Evolutionary conservation across 1,140 invertebrate genomes (phyloP), one percentile per base, ranked within the genome.

Genomic region (Leptestheria dahalacensis): DNA sequence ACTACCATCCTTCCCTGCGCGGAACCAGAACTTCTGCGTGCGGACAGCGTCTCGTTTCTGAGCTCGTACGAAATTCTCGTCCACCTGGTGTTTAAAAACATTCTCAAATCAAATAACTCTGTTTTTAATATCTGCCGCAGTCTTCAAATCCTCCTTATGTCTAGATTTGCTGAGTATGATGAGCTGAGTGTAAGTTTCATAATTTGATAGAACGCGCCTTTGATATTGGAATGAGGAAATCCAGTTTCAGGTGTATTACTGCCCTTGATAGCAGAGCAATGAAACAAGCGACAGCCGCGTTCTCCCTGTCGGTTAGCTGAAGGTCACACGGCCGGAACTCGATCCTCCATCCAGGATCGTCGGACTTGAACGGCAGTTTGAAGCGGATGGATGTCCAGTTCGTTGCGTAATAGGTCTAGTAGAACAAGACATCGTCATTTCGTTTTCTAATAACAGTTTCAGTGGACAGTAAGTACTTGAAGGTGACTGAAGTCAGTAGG

Each of bases 321-420:
- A 92, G 84, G 77, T 99, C 97, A 72, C 94, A 97, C 41, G 97
- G 95, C 51, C 97, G 81, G 75, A 99, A 99, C 77, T 99, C 97
- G 2, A 99, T 97, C 63, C 97, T 79, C 97, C 97, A 99, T 18
- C 97, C 95, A 70, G 98, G 97, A 46, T 85, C 81, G 11, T 91
- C 94, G 69, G 93, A 85, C 1, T 88, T 85, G 21, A 91, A 90
- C 59, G 96, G 96, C 47, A 94, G 92, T 74, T 99, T 99, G 74
- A 99, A 99, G 20, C 97, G 79, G 95, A 99, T 97, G 9, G 95
- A 97, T 77, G 99, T 96, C 97, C 97, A 99, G 75, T 99, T 99
- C 3, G 96, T 99, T 0, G 15, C 33, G 15, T 9, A 9, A 15
- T 9, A 41, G 33, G 33, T 15, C 33, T 41, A 41, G n/a, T n/a